Conservation (phyloP, 2,113 vertebrate genomes). For the Dendrocopos noguchii region DNA sequence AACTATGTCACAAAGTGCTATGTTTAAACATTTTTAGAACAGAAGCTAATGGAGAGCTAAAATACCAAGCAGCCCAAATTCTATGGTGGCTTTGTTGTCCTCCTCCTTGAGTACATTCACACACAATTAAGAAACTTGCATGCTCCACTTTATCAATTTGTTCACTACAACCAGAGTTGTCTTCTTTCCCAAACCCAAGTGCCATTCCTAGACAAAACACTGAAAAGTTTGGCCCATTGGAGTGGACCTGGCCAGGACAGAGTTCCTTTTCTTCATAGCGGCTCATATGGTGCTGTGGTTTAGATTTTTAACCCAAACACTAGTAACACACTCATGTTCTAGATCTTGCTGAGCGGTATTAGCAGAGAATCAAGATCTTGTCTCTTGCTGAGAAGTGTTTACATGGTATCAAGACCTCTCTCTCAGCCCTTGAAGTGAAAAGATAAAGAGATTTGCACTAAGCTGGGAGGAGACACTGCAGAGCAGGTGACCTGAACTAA, state of each 20-base stretch:
- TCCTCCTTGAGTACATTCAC: neutral
- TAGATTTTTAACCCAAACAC: neutral
- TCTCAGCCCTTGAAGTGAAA: neutral
- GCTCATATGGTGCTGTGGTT: neutral
- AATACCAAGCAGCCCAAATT: neutral
- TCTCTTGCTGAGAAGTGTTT: neutral
- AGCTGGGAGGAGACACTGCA: neutral
- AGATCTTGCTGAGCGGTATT: neutral
- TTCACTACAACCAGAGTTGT: neutral
- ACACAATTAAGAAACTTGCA: neutral
- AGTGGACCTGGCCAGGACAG: neutral
- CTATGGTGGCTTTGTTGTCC: neutral
- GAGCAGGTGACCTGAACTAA: neutral
- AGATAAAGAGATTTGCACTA: rapidly evolving
- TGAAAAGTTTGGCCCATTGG: neutral
- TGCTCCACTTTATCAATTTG: neutral
- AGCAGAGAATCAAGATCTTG: too few relatives aligned
- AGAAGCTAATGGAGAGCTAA: neutral
- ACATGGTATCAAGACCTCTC: neutral
- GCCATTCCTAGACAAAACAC: neutral
- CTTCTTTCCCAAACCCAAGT: neutral
- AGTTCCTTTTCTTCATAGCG: neutral
- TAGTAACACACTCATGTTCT: neutral
- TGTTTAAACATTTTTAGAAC: too few relatives aligned
- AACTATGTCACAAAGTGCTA: too few relatives aligned